Evolutionary conservation across 2,113 vertebrate species (phyloP).

Genomic region (Macrotis lagotis): DNA sequence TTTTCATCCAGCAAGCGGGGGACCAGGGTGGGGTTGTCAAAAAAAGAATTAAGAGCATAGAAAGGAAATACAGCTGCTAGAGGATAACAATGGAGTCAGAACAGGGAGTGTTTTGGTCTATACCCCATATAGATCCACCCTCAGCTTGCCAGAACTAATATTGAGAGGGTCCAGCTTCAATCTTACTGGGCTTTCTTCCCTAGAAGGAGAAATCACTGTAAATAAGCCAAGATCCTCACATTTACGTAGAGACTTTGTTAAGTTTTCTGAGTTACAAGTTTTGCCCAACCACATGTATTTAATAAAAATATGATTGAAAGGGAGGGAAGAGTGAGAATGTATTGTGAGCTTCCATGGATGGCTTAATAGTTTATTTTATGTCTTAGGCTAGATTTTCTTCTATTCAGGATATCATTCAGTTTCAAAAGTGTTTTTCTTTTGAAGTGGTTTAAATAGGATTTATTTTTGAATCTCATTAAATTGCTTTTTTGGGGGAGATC

Average conservation of each 20-base stretch:
- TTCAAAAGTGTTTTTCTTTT: neutral
- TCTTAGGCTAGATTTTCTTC: neutral
- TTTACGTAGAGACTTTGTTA: neutral
- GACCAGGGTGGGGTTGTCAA: neutral
- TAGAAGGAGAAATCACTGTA: neutral
- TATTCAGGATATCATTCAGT: neutral
- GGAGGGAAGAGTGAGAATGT: neutral
- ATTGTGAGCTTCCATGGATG: neutral
- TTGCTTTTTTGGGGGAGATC: neutral
- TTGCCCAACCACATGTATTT: neutral
- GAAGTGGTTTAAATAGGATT: neutral
- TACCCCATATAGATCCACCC: neutral
- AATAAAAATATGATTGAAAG: neutral
- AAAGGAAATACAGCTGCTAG: neutral
- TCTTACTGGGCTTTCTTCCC: neutral
- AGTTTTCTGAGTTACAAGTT: neutral
- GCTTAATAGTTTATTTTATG: neutral
- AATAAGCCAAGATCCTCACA: neutral
- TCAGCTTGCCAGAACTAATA: neutral
- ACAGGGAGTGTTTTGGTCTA: neutral
- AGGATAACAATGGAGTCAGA: neutral
- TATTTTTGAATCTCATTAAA: slow-evolving; percentile 1
- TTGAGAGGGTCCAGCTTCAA: neutral
- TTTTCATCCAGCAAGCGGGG: neutral
- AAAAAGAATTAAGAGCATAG: neutral